Evolutionary conservation across 1,140 invertebrate species (phyloP).

Genomic region (Drosophila azteca): DNA sequence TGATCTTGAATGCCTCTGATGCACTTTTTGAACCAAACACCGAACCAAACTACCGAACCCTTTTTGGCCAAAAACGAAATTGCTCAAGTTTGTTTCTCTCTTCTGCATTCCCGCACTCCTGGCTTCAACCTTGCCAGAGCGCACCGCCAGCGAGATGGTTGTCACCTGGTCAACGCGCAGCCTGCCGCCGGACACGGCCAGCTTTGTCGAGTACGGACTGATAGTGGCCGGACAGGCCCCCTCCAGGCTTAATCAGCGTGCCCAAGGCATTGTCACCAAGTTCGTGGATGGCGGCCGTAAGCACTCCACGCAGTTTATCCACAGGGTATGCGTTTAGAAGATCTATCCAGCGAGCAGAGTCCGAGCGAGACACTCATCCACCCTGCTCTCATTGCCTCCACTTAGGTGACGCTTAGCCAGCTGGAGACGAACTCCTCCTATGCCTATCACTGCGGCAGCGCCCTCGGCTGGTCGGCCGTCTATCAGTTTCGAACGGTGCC

Average conservation of each 20-base stretch:
- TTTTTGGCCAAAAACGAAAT: slow-evolving; percentile 42
- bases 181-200: slow-evolving; percentile 88
- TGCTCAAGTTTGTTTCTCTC: slow-evolving; percentile 47
- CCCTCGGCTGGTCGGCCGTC: slow-evolving; percentile 90
- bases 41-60: neutral
- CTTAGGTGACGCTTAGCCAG: slow-evolving; percentile 85
- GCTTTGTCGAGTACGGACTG: slow-evolving; percentile 83
- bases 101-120: slow-evolving; percentile 31
- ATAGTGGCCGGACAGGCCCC: slow-evolving; percentile 90
- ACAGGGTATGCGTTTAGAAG: slow-evolving; percentile 85
- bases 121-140: slow-evolving; percentile 49
- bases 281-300: slow-evolving; percentile 92
- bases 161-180: slow-evolving; percentile 95
- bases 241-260: slow-evolving; percentile 84
- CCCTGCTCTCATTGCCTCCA: neutral
- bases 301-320: slow-evolving; percentile 91
- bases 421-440: slow-evolving; percentile 87
- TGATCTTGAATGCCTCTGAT: slow-evolving; percentile 23
- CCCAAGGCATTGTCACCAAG: slow-evolving; percentile 86
- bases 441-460: slow-evolving; percentile 93
- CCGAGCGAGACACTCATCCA: neutral
- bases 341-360: neutral
- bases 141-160: slow-evolving; percentile 87
- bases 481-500: slow-evolving; percentile 90
- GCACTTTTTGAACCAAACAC: neutral